These are phyloP conservation scores for Hippopotamus amphibius DNA, from an alignment of 2,113 vertebrate species.

Conservation along the genomic window DNA sequence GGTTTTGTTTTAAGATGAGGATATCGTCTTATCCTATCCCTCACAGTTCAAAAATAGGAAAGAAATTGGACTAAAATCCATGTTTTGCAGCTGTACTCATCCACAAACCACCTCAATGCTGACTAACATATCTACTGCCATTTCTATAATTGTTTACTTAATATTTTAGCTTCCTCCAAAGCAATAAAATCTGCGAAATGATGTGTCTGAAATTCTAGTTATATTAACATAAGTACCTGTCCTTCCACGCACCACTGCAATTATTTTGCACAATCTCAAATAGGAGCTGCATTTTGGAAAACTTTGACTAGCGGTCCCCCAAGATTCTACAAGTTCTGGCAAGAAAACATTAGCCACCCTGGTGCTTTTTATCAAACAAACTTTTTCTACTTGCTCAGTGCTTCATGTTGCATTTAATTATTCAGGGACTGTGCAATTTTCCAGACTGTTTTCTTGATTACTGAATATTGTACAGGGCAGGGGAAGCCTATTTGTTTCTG, in stretches of 20 bases:
- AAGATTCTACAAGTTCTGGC: not conserved
- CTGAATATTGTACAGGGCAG: not conserved
- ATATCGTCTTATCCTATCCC: not conserved
- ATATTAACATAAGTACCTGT: not conserved
- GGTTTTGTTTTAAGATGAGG: not conserved
- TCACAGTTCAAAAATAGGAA: not conserved
- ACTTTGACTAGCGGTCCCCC: fast-evolving
- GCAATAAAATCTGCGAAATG: not conserved
- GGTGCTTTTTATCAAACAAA: not conserved
- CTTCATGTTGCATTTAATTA: not conserved
- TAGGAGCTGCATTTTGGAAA: not conserved
- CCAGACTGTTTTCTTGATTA: not conserved
- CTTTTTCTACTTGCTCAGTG: not conserved
- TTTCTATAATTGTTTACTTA: constrained; percentile 45
- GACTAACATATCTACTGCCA: not conserved
- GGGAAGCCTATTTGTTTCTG: not conserved
- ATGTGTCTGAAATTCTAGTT: not conserved
- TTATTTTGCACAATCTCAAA: not conserved
- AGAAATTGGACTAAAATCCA: not conserved
- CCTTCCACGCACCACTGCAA: not conserved
- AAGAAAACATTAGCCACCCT: not conserved
- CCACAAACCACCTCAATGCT: not conserved
- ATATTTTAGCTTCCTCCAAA: constrained; percentile 38
- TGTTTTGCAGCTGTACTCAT: not conserved
- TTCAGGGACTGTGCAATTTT: not conserved